Conservation (phyloP, 2,113 vertebrate species). For the Clarias batrachus region DNA sequence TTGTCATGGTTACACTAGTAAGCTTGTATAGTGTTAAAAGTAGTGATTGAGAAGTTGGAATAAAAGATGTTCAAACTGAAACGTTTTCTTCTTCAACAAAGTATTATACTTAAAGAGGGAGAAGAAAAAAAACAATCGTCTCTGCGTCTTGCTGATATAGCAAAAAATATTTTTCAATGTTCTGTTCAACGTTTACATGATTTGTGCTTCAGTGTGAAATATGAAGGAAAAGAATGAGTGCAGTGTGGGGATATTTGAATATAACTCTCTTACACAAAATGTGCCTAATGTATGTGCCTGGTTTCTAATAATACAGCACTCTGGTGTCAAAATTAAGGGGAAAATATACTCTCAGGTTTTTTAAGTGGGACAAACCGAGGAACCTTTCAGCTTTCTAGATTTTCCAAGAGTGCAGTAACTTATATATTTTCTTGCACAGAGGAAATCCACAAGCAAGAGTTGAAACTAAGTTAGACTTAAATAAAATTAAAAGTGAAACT, state of each 20-base stretch:
- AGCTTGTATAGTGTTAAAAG: neutral
- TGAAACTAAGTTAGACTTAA: neutral
- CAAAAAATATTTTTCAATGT: neutral
- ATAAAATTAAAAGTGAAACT: neutral
- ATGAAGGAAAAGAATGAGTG: neutral
- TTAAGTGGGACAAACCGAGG: neutral
- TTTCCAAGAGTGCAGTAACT: neutral
- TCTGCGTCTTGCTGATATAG: neutral
- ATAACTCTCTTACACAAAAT: neutral
- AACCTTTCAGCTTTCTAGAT: neutral
- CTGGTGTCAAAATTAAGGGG: neutral
- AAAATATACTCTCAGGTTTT: neutral
- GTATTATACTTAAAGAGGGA: neutral
- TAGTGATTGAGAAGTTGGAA: neutral
- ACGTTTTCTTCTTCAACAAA: neutral
- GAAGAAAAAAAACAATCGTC: neutral
- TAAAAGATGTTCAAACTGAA: neutral
- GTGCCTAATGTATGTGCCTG: neutral
- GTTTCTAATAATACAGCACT: neutral
- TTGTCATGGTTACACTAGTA: neutral
- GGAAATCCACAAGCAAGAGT: neutral
- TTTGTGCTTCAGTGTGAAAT: neutral
- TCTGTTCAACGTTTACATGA: neutral
- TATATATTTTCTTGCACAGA: neutral
- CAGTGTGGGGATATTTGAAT: constrained; percentile 14